Evolutionary conservation across 2,888 invertebrate species (phyloP).

Genomic region (Protophormia terraenovae): DNA sequence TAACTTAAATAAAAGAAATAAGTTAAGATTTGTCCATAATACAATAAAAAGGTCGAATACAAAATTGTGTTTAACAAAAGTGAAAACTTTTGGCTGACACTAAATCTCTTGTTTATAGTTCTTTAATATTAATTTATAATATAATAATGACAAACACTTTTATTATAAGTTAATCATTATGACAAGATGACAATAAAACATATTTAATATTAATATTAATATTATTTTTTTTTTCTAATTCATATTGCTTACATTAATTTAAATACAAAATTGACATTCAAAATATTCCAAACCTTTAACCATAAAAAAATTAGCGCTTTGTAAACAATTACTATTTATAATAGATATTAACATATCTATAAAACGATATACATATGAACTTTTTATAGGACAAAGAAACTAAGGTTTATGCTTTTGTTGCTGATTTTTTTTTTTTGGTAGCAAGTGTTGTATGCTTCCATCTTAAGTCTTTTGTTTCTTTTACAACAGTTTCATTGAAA

Average conservation of each 20-base stretch:
- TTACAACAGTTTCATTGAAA: background rate
- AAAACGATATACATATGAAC: constrained; percentile 3
- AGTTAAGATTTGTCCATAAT: no score
- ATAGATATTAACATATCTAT: constrained; percentile 2
- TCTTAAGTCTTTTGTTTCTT: constrained; percentile 34
- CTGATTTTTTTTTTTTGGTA: background rate
- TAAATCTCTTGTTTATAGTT: no score
- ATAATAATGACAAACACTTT: background rate
- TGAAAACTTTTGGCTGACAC: no score
- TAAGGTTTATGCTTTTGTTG: background rate
- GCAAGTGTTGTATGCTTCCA: background rate
- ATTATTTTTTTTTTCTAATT: no score
- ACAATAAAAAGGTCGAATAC: no score
- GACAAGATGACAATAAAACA: no score
- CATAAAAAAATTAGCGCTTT: background rate
- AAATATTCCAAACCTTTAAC: background rate
- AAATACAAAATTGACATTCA: background rate
- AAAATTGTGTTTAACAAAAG: no score
- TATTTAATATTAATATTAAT: no score
- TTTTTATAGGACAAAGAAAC: constrained; percentile 18
- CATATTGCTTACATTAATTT: no score
- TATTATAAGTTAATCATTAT: no score
- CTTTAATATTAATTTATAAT: background rate
- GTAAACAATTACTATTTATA: background rate
- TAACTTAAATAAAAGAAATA: no score